These are phyloP conservation scores for Magallana gigas DNA, from an alignment of 1,140 invertebrate genomes.

Conservation along the genomic window DNA sequence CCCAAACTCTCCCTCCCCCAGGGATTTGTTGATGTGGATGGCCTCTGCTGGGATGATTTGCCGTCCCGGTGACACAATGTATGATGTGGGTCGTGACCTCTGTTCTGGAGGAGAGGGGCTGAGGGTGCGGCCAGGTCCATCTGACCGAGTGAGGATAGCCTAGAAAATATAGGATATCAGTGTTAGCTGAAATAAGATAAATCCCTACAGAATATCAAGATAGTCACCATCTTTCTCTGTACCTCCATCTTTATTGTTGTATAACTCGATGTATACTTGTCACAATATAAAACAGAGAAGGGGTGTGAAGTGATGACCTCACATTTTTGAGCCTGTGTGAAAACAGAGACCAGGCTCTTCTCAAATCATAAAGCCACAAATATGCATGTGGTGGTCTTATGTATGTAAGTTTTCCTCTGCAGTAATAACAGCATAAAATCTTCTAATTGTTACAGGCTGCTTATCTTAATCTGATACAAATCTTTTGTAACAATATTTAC, in stretches of 20 bases:
- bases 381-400: conserved; percentile 7
- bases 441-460: background rate
- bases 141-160: conserved; percentile 69
- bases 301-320: background rate
- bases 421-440: background rate
- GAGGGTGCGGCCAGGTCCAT: conserved; percentile 55
- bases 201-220: background rate
- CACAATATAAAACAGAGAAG: background rate
- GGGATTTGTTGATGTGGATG: conserved; percentile 95
- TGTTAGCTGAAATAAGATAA: no score
- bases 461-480: background rate
- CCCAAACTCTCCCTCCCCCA: conserved; percentile 98
- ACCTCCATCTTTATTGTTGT: background rate
- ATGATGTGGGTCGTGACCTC: conserved; percentile 65
- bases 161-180: conserved; percentile 53
- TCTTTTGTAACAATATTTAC: background rate
- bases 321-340: background rate
- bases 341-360: background rate
- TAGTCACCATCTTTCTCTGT: background rate
- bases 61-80: conserved; percentile 83
- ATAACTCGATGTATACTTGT: background rate
- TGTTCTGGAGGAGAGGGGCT: conserved; percentile 72
- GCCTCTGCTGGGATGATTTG: conserved; percentile 97
- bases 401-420: background rate
- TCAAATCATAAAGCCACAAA: conserved; percentile 27